Evolutionary conservation across 2,797 vertebrate species (phyloP), one percentile per base, ranked within the genome.

Genomic region (Limosa lapponica): DNA sequence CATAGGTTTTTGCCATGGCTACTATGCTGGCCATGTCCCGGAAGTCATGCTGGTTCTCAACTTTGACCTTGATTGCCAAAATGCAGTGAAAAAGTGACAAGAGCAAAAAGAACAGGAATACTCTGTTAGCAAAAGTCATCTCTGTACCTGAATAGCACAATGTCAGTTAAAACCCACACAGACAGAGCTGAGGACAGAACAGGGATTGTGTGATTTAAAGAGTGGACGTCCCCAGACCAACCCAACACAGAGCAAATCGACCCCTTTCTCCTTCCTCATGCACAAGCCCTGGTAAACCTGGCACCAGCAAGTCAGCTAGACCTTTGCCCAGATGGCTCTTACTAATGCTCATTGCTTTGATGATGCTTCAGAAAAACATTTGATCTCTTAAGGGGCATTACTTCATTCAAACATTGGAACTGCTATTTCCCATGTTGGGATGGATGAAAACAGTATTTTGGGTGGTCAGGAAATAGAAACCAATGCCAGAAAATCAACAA

Each of bases 1-100:
- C 99, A 0, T 99, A 99, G 24, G 99, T 99, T 95, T 99, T 99
- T 41, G 99, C 98, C 97, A 99, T 98, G 28, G 99, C 99, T 79
- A 99, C 99, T 84, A 99, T 98, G 52, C 99, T 99, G 97, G 99
- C 99, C 97, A 99, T 99, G 96, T 99, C 99, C 98, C 99, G 99
- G 97, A 99, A 99, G 97, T 99, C 99, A 3, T 98, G 98, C 61
- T 99, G 98, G 94, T 98, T 99, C 95, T 99, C 99, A 52, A 99
- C 99, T 98, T 99, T 99, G 92, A 99, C 99, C 99, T 99, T 97
- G 67, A 64, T 94, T 39, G 77, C 70, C 69, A 62, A 84, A 94
- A 94, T 82, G 34, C 67, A 67, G 19, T 55, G 67, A 67, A 78
- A 95, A 91, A 78, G 41, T 41, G 51, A 84, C 36, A 88, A 96